A percentile compares a stretch with the other conserved stretches of the same genome.
Evolutionary conservation across 2,888 invertebrate genomes (phyloP).

Genomic region (Caenorhabditis panamensis): DNA sequence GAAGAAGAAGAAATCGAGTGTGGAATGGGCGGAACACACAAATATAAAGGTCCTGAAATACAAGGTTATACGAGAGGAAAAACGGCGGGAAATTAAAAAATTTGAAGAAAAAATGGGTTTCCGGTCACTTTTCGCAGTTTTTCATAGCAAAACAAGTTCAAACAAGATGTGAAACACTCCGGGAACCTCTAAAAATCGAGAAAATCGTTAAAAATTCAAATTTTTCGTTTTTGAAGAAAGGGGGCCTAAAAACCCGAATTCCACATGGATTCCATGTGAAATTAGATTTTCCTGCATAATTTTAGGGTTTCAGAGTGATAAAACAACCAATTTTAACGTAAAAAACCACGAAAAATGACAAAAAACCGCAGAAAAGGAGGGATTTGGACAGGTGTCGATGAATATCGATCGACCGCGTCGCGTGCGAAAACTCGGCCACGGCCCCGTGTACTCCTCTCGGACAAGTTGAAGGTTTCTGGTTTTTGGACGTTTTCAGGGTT

Average conservation of each 20-base stretch:
- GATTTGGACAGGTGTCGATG: constrained; percentile 30
- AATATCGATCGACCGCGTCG: constrained; percentile 31
- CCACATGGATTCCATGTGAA: neutral
- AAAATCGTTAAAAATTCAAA: neutral
- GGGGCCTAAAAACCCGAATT: constrained; percentile 2
- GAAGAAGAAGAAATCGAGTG: constrained; percentile 16
- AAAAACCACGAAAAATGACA: neutral
- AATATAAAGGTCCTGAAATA: constrained; percentile 35
- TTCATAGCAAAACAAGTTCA: neutral
- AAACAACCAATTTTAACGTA: neutral
- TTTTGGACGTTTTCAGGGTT: too few species aligned
- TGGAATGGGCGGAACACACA: constrained; percentile 10
- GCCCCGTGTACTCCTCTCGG: constrained; percentile 26
- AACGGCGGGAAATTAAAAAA: neutral
- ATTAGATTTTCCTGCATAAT: neutral
- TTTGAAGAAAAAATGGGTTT: neutral
- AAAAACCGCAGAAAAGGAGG: neutral
- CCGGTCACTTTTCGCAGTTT: neutral
- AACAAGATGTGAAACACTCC: too few species aligned
- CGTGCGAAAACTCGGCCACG: constrained; percentile 4
- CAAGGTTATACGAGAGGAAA: constrained; percentile 1
- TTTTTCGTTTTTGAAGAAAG: neutral
- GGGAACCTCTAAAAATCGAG: neutral
- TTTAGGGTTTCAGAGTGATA: neutral
- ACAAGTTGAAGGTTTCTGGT: neutral